Evolutionary conservation across 2,888 invertebrate genomes (phyloP).

Genomic region (Mamestra brassicae): DNA sequence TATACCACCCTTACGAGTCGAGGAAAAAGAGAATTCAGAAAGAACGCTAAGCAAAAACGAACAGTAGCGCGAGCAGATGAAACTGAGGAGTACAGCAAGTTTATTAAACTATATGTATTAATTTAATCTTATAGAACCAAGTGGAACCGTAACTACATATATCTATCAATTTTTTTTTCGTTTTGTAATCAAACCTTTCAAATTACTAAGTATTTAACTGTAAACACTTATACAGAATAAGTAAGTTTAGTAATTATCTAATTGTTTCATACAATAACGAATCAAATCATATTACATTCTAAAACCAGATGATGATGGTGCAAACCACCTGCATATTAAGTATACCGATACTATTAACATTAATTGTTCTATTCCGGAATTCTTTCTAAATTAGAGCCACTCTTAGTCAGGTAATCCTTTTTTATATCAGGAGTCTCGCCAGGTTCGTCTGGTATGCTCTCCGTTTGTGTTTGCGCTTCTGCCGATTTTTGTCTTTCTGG

Average conservation of each 20-base stretch:
- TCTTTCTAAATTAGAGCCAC: background rate
- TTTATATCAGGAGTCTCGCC: background rate
- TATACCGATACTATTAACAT: background rate
- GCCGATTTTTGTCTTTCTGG: background rate
- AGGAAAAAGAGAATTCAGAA: background rate
- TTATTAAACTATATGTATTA: background rate
- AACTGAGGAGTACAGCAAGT: background rate
- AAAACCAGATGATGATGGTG: background rate
- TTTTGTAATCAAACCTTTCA: background rate
- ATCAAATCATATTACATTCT: background rate
- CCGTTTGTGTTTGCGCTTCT: conserved; percentile 6
- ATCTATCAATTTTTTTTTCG: background rate
- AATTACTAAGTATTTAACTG: background rate
- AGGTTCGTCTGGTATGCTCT: background rate
- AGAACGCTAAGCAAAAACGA: background rate
- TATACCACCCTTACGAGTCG: background rate
- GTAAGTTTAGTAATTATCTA: background rate
- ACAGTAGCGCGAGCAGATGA: background rate
- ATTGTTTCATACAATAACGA: background rate
- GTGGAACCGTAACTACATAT: too few relatives aligned
- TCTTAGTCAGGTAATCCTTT: background rate
- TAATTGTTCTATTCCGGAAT: background rate
- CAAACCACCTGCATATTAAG: background rate
- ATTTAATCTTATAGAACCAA: conserved; percentile 9
- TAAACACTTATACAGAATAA: too few relatives aligned